Percentiles rank a stretch among this genome's conserved stretches.
These are phyloP conservation scores for Phenganax marumi DNA, from an alignment of 92 coral and sea anemone species.

Conservation along the genomic window DNA sequence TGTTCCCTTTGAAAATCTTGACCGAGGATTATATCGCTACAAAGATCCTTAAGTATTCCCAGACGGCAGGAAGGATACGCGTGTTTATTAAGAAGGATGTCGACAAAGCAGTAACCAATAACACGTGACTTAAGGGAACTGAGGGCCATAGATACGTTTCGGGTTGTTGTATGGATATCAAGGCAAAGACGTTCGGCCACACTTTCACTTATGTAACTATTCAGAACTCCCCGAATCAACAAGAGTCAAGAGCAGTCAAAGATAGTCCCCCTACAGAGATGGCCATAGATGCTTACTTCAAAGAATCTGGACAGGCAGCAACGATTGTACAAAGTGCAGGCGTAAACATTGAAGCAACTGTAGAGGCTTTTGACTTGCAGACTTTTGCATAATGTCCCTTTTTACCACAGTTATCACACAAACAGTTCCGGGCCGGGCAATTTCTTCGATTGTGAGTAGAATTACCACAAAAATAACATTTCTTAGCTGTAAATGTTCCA, in stretches of 20 bases:
- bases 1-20: too few species aligned
- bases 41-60: too few species aligned
- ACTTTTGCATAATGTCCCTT: constrained; percentile 42
- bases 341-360: constrained; percentile 9
- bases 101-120: constrained; percentile 18
- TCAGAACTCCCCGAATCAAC: constrained; percentile 32
- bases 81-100: background rate
- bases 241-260: constrained; percentile 14
- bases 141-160: background rate
- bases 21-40: too few species aligned
- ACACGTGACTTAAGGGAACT: constrained; percentile 32
- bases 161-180: background rate
- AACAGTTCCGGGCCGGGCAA: constrained; percentile 31
- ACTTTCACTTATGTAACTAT: background rate
- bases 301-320: constrained; percentile 36
- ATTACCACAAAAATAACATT: constrained; percentile 29
- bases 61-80: too few species aligned
- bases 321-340: constrained; percentile 24
- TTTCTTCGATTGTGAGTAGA: constrained; percentile 27
- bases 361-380: constrained; percentile 22
- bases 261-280: constrained; percentile 8
- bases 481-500: constrained; percentile 11
- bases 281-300: constrained; percentile 22
- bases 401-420: constrained; percentile 30
- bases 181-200: constrained; percentile 6